Percentiles rank a stretch among this genome's conserved stretches.
These are phyloP conservation scores for Micromussa lordhowensis DNA, from an alignment of 92 coral and sea anemone species.

Conservation along the genomic window DNA sequence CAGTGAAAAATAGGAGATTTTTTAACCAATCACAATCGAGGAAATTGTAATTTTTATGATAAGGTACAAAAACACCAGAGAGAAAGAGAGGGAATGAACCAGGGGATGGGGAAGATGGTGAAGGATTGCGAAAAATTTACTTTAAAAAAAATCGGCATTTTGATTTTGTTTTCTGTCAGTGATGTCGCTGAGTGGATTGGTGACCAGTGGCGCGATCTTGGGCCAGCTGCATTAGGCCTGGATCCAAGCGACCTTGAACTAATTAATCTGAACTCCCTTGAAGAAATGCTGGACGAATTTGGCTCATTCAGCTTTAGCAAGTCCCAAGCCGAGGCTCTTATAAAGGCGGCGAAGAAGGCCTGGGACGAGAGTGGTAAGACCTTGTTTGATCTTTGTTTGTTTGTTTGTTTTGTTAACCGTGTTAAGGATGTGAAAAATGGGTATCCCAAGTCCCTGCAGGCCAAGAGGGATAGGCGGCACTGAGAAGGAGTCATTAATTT, in stretches of 20 bases:
- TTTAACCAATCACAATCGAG: no score
- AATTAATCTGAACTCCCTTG: conserved; percentile 83
- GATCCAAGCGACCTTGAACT: conserved; percentile 84
- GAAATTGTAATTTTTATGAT: no score
- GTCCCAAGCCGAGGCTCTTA: conserved; percentile 85
- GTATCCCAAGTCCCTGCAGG: no score
- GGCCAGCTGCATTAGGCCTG: conserved; percentile 90
- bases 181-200: conserved; percentile 92
- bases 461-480: no score
- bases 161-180: conserved; percentile 38
- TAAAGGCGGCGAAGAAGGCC: conserved; percentile 85
- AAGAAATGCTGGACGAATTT: conserved; percentile 85
- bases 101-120: background rate
- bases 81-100: background rate
- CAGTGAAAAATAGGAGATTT: no score
- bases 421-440: background rate
- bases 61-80: background rate
- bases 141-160: background rate
- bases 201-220: conserved; percentile 91
- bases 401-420: background rate
- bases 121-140: background rate
- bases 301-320: conserved; percentile 73
- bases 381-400: background rate
- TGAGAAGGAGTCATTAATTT: no score
- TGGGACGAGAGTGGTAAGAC: conserved; percentile 77